Base-by-base conservation (phyloP, 2,888 invertebrate genomes). In the Leptopilina syphax region DNA sequence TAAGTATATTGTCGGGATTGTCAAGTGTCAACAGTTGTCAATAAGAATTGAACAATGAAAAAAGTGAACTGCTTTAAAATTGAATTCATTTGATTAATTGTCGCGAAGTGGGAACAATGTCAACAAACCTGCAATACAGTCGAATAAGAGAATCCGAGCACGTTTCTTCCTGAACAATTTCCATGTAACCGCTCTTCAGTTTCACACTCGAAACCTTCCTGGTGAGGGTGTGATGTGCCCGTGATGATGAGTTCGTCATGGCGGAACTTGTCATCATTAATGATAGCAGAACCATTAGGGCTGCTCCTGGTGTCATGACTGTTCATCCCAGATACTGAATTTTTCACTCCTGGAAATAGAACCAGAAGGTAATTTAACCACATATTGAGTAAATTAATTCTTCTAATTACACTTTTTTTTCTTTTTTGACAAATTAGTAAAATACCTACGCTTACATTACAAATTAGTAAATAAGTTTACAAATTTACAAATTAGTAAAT, bases 131-230 rank as follows among this genome's bases (percentile, higher is more conserved):
- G 85, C 90, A 90, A 27, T 91, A 91, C 7, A 92, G 82, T 27
- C 92, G 85, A 0, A 90, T 81, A 6, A 88, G 78, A 0, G 87
- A 79, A 41, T 89, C 87, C 27, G 91, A 91, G 80, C 92, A 92
- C 9, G 87, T 87, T 3, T 87, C 87, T 78, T 92, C 91, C 67
- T 90, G 86, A 10, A 92, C 86, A 65, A 91, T 84, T 79, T 92
- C 92, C 90, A 92, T 90, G 77, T 87, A 88, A 3, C 88, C 86
- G 9, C 86, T 85, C 0, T 84, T 84, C 4, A 90, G 81, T 68
- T 82, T 83, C 24, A 89, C 85, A 10, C 85, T 87, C 18, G 84
- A 87, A 63, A 88, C 82, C 13, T 86, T 85, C 47, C 87, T 84
- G 24, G 81, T 80, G 44, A 68, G 76, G 41, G 68, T 27, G n/a